phyloP scores from a whole-genome alignment of 2,888 invertebrate genomes.

The Hydriomena furcata region DNA sequence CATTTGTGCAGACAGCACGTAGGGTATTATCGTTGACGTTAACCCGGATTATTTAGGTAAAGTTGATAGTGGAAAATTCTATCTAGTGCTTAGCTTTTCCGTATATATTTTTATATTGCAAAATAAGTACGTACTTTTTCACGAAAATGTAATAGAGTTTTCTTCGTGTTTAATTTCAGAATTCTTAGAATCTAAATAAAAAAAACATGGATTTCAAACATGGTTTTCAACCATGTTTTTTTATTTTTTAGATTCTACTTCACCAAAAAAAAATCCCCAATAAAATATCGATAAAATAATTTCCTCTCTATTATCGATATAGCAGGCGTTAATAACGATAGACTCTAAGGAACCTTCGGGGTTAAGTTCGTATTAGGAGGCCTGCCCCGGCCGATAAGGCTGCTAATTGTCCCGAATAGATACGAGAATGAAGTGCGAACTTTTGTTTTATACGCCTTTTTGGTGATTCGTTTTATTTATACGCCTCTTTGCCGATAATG shows the following conservation, averaged over 20 bases:
- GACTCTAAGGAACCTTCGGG: slow-evolving; percentile 32
- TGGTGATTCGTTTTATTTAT: slow-evolving; percentile 25
- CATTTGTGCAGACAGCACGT: slow-evolving; percentile 37
- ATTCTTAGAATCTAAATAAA: not conserved
- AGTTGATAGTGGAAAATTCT: slow-evolving; percentile 14
- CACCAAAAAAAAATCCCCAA: not conserved
- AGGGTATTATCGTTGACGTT: slow-evolving; percentile 30
- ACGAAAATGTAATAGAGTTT: not conserved
- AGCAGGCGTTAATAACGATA: slow-evolving; percentile 30
- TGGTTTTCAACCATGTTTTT: too few species aligned
- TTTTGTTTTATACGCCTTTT: slow-evolving; percentile 30
- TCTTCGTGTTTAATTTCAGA: not conserved
- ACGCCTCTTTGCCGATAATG: slow-evolving; percentile 14
- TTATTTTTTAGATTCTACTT: too few species aligned
- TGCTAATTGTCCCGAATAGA: slow-evolving; percentile 71
- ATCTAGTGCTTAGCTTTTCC: not conserved
- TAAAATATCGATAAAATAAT: slow-evolving; percentile 17
- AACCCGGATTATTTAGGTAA: slow-evolving; percentile 31
- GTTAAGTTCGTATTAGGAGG: slow-evolving; percentile 69
- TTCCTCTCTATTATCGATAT: slow-evolving; percentile 35
- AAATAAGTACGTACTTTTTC: too few species aligned
- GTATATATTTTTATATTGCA: not conserved
- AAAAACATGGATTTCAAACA: not conserved
- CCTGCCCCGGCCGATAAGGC: slow-evolving; percentile 69
- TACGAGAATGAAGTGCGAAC: slow-evolving; percentile 36